phyloP scores from a whole-genome alignment of 2,888 invertebrate species.

The Aelia acuminata region DNA sequence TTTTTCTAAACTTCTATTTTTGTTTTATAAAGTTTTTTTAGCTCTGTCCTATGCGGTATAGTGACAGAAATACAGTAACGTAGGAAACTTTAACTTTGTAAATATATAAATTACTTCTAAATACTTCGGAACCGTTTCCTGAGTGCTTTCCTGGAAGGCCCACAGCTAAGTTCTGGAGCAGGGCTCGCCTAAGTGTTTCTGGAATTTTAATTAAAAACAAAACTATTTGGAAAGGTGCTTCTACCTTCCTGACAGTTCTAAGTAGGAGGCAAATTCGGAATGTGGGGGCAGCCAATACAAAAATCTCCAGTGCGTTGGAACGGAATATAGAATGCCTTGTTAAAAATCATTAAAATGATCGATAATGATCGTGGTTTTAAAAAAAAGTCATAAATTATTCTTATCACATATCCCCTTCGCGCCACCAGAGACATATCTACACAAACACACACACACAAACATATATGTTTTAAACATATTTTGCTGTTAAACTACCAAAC shows the following conservation, averaged over 20 bases:
- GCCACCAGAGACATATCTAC: too few relatives aligned
- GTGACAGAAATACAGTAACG: not conserved
- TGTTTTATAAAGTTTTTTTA: too few relatives aligned
- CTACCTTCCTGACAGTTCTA: conserved; percentile 5
- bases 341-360: too few relatives aligned
- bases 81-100: not conserved
- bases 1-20: too few relatives aligned
- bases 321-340: not conserved
- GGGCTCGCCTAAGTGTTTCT: not conserved
- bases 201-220: conserved; percentile 36
- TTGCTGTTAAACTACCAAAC: too few relatives aligned
- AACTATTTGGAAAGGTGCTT: not conserved
- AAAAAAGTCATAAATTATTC: too few relatives aligned
- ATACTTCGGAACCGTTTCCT: not conserved
- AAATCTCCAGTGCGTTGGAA: not conserved
- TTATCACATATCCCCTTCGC: too few relatives aligned
- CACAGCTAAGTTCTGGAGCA: not conserved
- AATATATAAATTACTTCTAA: not conserved
- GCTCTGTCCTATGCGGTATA: too few relatives aligned
- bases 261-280: not conserved
- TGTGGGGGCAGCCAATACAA: not conserved
- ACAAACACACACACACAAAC: too few relatives aligned
- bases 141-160: not conserved
- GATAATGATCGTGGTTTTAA: too few relatives aligned
- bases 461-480: too few relatives aligned